A percentile compares a stretch with the other conserved stretches of the same genome.
Conservation (phyloP, 2,888 invertebrate species). For the Arge pagana region DNA sequence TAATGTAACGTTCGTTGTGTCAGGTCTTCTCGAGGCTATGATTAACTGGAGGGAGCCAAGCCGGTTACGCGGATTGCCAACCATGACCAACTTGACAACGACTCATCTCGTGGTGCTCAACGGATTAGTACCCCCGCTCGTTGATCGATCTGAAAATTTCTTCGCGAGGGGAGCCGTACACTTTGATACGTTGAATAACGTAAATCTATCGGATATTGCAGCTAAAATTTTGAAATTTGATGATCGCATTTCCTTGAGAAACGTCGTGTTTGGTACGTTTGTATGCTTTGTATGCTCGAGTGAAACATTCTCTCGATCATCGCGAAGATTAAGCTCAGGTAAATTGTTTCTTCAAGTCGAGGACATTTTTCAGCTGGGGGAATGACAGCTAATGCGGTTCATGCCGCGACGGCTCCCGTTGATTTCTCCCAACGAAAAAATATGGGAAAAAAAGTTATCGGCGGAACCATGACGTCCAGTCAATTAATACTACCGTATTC, state of each 20-base stretch:
- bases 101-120: slow-evolving; percentile 25
- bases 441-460: slow-evolving; percentile 35
- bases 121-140: slow-evolving; percentile 32
- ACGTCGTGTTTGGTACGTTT: slow-evolving; percentile 57
- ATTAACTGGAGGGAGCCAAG: slow-evolving; percentile 36
- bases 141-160: slow-evolving; percentile 38
- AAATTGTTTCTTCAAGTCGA: too few species aligned
- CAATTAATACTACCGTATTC: slow-evolving; percentile 43
- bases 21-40: slow-evolving; percentile 26
- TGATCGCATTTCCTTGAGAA: slow-evolving; percentile 50
- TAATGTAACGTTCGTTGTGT: not conserved
- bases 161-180: slow-evolving; percentile 47
- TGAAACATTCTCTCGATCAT: not conserved
- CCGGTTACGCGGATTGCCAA: slow-evolving; percentile 32
- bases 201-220: slow-evolving; percentile 50
- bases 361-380: slow-evolving; percentile 21
- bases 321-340: not conserved
- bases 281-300: not conserved
- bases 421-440: slow-evolving; percentile 35
- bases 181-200: slow-evolving; percentile 55
- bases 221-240: slow-evolving; percentile 54
- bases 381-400: slow-evolving; percentile 30
- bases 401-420: slow-evolving; percentile 59
- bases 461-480: slow-evolving; percentile 46
- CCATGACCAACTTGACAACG: slow-evolving; percentile 28